Percentiles rank a stretch among this genome's conserved stretches.
phyloP scores from a whole-genome alignment of 2,113 vertebrate genomes.

The Thamnophis sirtalis region DNA sequence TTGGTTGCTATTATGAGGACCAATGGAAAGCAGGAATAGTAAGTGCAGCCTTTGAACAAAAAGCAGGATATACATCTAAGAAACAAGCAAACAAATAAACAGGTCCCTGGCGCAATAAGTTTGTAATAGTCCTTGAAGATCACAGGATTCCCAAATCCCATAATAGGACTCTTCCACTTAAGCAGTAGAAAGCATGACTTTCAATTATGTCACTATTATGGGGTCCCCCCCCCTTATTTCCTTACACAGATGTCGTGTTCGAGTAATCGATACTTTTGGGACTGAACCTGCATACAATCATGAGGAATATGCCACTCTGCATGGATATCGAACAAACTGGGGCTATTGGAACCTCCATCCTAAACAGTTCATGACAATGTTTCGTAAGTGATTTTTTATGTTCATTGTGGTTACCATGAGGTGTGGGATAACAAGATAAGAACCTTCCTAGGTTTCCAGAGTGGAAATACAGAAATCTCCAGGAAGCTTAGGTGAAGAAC shows the following conservation, averaged over 20 bases:
- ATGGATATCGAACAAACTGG: conserved; percentile 95
- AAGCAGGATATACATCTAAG: background rate
- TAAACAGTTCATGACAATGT: conserved; percentile 99
- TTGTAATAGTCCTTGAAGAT: background rate
- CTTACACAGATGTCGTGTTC: conserved; percentile 83
- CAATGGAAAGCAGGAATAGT: background rate
- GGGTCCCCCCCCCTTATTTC: background rate
- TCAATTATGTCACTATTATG: background rate
- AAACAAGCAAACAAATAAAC: background rate
- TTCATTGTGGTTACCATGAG: background rate
- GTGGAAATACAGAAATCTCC: no score
- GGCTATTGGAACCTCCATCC: conserved; percentile 96
- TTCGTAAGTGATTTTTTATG: conserved; percentile 77
- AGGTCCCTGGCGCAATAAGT: background rate
- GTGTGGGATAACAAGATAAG: background rate
- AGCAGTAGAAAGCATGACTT: background rate
- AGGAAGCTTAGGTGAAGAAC: background rate
- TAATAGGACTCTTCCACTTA: background rate
- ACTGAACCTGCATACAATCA: conserved; percentile 96
- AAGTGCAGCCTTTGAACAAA: background rate
- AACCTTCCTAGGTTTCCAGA: background rate
- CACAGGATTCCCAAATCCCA: background rate
- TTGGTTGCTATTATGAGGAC: background rate
- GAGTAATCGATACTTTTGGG: conserved; percentile 95
- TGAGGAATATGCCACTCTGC: conserved; percentile 90